Percentiles rank a stretch among this genome's conserved stretches.
Conservation (phyloP, 2,797 vertebrate genomes). For the Meriones psammophilus region DNA sequence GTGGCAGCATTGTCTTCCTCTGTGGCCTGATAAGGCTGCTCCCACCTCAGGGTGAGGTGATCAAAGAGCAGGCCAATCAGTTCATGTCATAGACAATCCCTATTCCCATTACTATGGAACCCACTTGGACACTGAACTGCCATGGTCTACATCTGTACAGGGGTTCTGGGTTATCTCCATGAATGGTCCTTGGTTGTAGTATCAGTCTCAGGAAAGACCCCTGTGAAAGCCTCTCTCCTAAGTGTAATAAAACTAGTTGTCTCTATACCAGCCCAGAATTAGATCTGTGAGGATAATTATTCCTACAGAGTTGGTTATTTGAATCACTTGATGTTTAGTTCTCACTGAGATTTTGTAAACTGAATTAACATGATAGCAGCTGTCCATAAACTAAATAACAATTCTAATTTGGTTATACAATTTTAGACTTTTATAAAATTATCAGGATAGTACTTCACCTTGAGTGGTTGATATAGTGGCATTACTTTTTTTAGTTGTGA, state of each 20-base stretch:
- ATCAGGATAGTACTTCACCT: constrained; percentile 56
- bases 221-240: constrained; percentile 19
- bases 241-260: constrained; percentile 33
- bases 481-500: constrained; percentile 58
- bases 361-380: not conserved
- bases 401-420: constrained; percentile 52
- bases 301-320: constrained; percentile 61
- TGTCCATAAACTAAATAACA: constrained; percentile 54
- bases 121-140: too few species aligned
- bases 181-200: too few species aligned
- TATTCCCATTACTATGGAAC: too few species aligned
- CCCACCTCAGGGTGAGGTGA: too few species aligned
- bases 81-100: too few species aligned
- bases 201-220: too few species aligned
- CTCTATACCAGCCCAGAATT: not conserved
- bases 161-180: too few species aligned
- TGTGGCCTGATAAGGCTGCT: too few species aligned
- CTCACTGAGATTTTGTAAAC: constrained; percentile 48
- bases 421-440: constrained; percentile 49
- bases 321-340: constrained; percentile 52
- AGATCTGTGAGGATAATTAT: constrained; percentile 30
- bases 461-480: constrained; percentile 26
- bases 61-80: too few species aligned
- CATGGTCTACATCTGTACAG: too few species aligned
- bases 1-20: too few species aligned